Conservation (phyloP, 2,888 invertebrate genomes). For the Epirrhoe alternata region DNA sequence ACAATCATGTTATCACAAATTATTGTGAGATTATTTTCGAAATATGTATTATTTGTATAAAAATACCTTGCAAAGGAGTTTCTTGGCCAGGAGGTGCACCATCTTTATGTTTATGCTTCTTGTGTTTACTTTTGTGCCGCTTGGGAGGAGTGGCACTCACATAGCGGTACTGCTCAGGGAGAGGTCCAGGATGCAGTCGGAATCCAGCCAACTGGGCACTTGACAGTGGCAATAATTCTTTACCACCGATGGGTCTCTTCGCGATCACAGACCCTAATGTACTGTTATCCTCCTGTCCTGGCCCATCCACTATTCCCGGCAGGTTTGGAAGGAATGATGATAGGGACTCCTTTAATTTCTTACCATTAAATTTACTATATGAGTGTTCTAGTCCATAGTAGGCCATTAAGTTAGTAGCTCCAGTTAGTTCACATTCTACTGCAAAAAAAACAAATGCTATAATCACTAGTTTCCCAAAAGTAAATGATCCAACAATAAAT, state of each 20-base stretch:
- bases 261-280: slow-evolving; percentile 97
- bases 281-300: slow-evolving; percentile 93
- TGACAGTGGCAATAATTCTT: slow-evolving; percentile 93
- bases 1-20: not conserved
- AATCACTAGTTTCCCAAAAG: slow-evolving; percentile 2
- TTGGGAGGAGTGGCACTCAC: slow-evolving; percentile 96
- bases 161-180: slow-evolving; percentile 97
- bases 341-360: slow-evolving; percentile 96
- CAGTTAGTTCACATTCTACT: slow-evolving; percentile 97
- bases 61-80: slow-evolving; percentile 87
- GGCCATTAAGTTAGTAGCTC: slow-evolving; percentile 98
- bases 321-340: slow-evolving; percentile 97
- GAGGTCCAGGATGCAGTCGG: slow-evolving; percentile 97
- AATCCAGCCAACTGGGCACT: slow-evolving; percentile 96
- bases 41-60: not conserved
- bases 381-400: slow-evolving; percentile 98
- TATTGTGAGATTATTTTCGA: not conserved
- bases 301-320: slow-evolving; percentile 97
- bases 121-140: slow-evolving; percentile 97
- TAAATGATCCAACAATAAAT: not conserved
- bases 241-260: slow-evolving; percentile 96
- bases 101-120: slow-evolving; percentile 97
- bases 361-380: slow-evolving; percentile 98
- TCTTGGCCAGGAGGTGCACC: slow-evolving; percentile 92
- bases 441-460: slow-evolving; percentile 52